Base-by-base conservation (phyloP, 2,888 invertebrate genomes). In the Nomada flava region DNA sequence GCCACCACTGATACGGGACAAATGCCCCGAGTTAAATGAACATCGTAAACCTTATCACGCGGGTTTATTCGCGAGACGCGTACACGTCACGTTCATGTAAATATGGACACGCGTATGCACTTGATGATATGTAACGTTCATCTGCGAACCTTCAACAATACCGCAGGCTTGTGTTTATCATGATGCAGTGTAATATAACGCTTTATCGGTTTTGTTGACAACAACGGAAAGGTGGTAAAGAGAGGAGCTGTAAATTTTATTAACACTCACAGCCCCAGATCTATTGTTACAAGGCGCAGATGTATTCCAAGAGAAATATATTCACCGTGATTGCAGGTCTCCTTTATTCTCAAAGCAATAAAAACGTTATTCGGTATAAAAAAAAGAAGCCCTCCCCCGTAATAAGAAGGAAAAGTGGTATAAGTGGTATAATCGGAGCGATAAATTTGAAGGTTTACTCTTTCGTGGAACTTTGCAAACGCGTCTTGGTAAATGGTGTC, bases 21-120 rank as follows among this genome's bases (percentile, higher is more conserved):
- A 76, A 83, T 73, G 73, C 64, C 72, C 69, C 23, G 52, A 36
- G 53, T 52, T 26, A 73, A 84, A 83, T 77, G 77, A 75, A 67
- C 59, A 29, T 76, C 88, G 75, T 88, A 88, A 88, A 88, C 81
- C 82, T 87, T 88, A 88, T 88, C 85, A 59, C 44, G 62, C 59
- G 44, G 59, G 68, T 85, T 85, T 87, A 85, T 87, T 85, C 62
- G 63, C 77, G 47, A 60, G 71, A 60, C 36, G 62, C 70, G 64
- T 75, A 62, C 65, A 57, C 26, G 23, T 53, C 55, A 50, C 29
- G 44, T 67, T 74, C 76, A 29, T 78, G 59, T 77, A 76, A 76
- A 65, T 64, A 65, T 53, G 64, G 44, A 60, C 60, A 52, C 62
- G 62, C 70, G 72, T 71, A 52, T 47, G 55, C 60, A 53, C 44